A percentile compares a stretch with the other conserved stretches of the same genome.
Conservation (phyloP, 2,888 invertebrate species). For the Monoplex corrugatus region DNA sequence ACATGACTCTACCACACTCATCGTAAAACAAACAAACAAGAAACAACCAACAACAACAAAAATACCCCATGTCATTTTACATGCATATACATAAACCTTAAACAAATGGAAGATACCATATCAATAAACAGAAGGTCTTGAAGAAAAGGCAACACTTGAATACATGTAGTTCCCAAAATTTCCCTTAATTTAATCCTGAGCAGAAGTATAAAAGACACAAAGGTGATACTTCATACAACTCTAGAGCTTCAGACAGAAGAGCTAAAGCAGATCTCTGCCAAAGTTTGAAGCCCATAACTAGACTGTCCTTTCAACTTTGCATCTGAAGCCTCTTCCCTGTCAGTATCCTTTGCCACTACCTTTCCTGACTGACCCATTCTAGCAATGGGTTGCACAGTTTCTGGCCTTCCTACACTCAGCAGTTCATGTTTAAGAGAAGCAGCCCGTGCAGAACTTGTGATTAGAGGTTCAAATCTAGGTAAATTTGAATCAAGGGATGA, state of each 20-base stretch:
- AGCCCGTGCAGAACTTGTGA: not conserved
- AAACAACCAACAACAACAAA: too few relatives aligned
- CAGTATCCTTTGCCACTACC: not conserved
- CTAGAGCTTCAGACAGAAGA: constrained; percentile 29
- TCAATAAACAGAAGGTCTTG: too few relatives aligned
- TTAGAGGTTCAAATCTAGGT: not conserved
- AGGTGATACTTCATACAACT: not conserved
- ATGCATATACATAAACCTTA: not conserved
- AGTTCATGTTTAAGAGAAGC: not conserved
- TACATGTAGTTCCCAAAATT: too few relatives aligned
- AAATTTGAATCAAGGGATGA: not conserved
- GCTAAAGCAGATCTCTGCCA: constrained; percentile 48
- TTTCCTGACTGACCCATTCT: not conserved
- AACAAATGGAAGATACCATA: not conserved
- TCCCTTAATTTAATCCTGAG: too few relatives aligned
- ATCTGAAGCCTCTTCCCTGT: not conserved
- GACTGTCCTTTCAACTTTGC: constrained; percentile 21
- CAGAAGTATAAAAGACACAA: too few relatives aligned
- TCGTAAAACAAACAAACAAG: too few relatives aligned
- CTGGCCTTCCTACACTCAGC: not conserved
- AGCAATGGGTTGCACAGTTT: not conserved
- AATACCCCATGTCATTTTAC: not conserved
- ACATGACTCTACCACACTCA: too few relatives aligned
- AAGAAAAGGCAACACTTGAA: not conserved
- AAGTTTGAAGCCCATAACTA: constrained; percentile 45